phyloP scores from a whole-genome alignment of 2,113 vertebrate genomes.

The Oxyruncus cristatus region DNA sequence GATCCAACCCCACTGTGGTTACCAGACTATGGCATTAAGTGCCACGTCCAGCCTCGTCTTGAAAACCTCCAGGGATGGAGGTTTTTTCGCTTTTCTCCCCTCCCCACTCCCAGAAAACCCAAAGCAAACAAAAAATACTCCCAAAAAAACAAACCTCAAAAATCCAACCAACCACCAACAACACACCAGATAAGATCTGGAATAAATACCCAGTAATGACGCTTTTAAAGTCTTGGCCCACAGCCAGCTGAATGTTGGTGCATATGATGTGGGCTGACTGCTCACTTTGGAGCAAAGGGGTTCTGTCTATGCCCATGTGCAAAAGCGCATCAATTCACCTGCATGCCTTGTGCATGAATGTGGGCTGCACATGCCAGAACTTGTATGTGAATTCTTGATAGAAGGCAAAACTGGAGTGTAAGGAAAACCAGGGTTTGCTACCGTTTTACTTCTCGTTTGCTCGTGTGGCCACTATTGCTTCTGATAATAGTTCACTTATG shows the following conservation, averaged over 20 bases:
- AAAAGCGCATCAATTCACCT: neutral
- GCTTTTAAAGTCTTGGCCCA: neutral
- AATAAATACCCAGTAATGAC: neutral
- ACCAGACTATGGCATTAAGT: no score
- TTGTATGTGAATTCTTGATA: neutral
- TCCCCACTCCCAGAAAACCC: neutral
- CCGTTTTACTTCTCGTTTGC: neutral
- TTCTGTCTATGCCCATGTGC: neutral
- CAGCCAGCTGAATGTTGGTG: neutral
- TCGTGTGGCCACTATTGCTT: neutral
- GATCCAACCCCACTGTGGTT: no score
- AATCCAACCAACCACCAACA: neutral
- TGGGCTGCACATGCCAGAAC: rapidly evolving
- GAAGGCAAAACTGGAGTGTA: neutral
- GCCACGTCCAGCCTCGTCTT: no score
- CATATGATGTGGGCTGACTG: rapidly evolving
- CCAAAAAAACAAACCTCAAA: neutral
- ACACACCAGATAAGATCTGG: neutral
- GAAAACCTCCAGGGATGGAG: no score
- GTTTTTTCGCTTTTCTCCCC: neutral
- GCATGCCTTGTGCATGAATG: rapidly evolving
- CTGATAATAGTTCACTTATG: neutral
- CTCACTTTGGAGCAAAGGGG: neutral
- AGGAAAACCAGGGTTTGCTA: neutral
- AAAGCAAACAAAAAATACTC: neutral